A percentile compares a stretch with the other conserved stretches of the same genome.
Conservation (phyloP, 2,113 vertebrate species). For the Tympanuchus pallidicinctus region DNA sequence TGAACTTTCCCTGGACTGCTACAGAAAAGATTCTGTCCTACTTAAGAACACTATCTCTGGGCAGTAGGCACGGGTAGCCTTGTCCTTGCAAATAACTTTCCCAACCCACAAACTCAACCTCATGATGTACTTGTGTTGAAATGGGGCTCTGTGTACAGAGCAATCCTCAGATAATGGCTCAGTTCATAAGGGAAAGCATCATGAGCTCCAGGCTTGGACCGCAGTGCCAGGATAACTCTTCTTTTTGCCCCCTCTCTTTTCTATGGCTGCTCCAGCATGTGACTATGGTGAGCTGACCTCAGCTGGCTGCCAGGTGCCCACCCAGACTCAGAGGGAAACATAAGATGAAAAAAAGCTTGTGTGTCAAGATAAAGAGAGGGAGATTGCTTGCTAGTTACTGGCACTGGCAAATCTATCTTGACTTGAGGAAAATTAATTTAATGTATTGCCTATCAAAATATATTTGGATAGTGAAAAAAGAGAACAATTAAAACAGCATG, state of each 20-base stretch:
- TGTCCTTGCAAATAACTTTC: not conserved
- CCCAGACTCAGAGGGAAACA: not conserved
- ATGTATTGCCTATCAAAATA: not conserved
- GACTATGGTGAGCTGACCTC: not conserved
- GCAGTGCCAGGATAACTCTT: not conserved
- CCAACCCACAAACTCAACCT: not conserved
- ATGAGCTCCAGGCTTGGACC: not conserved
- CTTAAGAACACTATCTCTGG: not conserved
- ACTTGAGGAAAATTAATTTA: not conserved
- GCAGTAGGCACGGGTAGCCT: not conserved
- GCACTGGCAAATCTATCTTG: rapidly evolving
- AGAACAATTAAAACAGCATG: not conserved
- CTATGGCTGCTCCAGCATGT: not conserved
- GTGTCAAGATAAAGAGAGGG: not conserved
- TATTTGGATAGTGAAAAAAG: not conserved
- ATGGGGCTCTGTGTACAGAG: not conserved
- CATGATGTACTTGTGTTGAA: not conserved
- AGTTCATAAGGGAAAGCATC: not conserved
- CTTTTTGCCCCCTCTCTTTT: not conserved
- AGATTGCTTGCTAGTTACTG: not conserved
- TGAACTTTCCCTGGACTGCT: not conserved
- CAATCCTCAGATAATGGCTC: not conserved
- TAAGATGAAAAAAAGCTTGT: not conserved
- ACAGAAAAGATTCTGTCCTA: not conserved
- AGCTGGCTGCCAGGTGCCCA: not conserved